Conservation (phyloP, 1,140 invertebrate species). For the Calycopis cecrops region DNA sequence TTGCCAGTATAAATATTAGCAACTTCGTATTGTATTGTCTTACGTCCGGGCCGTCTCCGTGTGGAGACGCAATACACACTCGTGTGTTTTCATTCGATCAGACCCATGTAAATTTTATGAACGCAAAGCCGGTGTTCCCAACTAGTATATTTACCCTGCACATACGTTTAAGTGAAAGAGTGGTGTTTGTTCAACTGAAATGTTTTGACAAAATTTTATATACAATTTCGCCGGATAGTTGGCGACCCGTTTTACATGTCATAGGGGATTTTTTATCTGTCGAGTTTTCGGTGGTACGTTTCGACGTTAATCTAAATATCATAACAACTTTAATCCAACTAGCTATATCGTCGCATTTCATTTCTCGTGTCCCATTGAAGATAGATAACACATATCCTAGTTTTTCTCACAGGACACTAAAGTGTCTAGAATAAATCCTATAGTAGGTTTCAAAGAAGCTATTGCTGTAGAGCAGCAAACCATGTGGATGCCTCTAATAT, state of each 20-base stretch:
- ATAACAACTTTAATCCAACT: too few species aligned
- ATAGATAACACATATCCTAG: too few species aligned
- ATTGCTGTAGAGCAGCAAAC: too few species aligned
- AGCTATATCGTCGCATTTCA: too few species aligned
- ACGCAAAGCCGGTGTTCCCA: conserved; percentile 14
- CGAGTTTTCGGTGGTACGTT: too few species aligned
- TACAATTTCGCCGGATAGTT: neutral
- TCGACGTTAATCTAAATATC: too few species aligned
- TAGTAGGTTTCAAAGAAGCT: too few species aligned
- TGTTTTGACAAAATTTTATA: conserved; percentile 6
- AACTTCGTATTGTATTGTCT: neutral
- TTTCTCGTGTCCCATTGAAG: too few species aligned
- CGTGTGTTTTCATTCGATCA: conserved; percentile 31
- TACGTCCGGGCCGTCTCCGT: neutral
- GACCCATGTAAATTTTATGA: conserved; percentile 20
- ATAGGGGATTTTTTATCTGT: neutral
- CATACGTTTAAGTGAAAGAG: conserved; percentile 5
- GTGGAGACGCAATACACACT: conserved; percentile 18
- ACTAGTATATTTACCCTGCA: conserved; percentile 10
- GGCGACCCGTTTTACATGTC: neutral
- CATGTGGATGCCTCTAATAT: too few species aligned
- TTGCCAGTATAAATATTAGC: conserved; percentile 3
- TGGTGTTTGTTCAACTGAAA: conserved; percentile 5
- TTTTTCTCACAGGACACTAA: too few species aligned
- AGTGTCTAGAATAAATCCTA: too few species aligned